These are phyloP conservation scores for Drosophila varians DNA, from an alignment of 1,140 invertebrate genomes.

Conservation along the genomic window DNA sequence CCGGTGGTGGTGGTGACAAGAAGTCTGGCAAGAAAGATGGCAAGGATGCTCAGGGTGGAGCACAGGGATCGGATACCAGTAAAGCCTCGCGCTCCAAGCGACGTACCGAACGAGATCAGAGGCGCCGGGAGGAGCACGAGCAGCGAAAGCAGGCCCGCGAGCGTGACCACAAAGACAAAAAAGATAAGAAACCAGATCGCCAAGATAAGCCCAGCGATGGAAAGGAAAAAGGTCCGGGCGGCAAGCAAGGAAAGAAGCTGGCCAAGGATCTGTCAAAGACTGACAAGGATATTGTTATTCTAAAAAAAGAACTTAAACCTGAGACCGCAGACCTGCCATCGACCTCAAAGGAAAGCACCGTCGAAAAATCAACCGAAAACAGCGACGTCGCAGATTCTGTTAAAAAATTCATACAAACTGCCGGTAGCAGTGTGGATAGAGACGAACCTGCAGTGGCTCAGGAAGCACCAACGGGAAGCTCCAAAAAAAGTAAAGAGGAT, in stretches of 20 bases:
- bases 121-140: conserved; percentile 71
- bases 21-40: conserved; percentile 36
- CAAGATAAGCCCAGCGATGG: conserved; percentile 46
- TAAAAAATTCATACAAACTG: conserved; percentile 2
- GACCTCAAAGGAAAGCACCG: neutral
- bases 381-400: neutral
- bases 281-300: conserved; percentile 63
- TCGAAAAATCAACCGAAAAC: neutral
- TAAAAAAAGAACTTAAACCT: conserved; percentile 50
- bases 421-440: neutral
- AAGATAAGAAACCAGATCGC: conserved; percentile 55
- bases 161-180: conserved; percentile 48
- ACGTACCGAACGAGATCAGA: conserved; percentile 65
- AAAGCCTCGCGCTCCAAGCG: conserved; percentile 67
- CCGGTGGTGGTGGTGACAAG: neutral
- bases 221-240: conserved; percentile 15
- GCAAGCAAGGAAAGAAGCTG: conserved; percentile 14
- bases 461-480: neutral
- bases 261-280: conserved; percentile 32
- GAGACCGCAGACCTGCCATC: conserved; percentile 8
- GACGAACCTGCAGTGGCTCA: neutral
- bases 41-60: conserved; percentile 20
- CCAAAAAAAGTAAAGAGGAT: conserved; percentile 8
- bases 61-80: conserved; percentile 24
- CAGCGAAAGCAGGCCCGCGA: conserved; percentile 56